Evolutionary conservation across 1,140 invertebrate genomes (phyloP).

Genomic region (Reticulitermes speratus): DNA sequence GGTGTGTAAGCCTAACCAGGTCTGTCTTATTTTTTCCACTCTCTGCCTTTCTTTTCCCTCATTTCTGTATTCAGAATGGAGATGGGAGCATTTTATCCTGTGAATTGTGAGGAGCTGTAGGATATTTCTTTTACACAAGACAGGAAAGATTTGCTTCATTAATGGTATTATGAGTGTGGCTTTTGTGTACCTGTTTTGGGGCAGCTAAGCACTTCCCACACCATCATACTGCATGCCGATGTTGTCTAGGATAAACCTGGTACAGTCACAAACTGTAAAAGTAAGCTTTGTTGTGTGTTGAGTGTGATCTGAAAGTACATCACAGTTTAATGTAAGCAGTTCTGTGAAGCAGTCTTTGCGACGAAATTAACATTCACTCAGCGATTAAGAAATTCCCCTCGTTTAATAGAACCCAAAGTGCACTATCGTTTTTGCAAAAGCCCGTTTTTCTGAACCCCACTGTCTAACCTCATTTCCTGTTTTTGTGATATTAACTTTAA

Average conservation of each 20-base stretch:
- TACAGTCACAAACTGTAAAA: neutral
- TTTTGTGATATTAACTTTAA: too few species aligned
- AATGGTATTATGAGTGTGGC: constrained; percentile 7
- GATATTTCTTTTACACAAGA: constrained; percentile 4
- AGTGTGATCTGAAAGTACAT: too few species aligned
- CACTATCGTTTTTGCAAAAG: too few species aligned
- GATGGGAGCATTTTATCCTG: neutral
- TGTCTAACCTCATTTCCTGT: too few species aligned
- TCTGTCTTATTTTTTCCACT: neutral
- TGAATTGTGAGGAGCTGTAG: neutral
- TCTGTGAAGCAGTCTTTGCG: too few species aligned
- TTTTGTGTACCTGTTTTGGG: constrained; percentile 1
- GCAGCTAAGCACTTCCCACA: neutral
- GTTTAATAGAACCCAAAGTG: too few species aligned
- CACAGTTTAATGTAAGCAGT: too few species aligned
- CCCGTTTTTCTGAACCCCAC: too few species aligned
- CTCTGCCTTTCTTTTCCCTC: neutral
- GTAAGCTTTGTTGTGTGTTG: too few species aligned
- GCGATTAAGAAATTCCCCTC: too few species aligned
- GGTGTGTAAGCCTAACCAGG: neutral
- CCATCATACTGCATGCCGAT: neutral
- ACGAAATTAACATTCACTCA: too few species aligned
- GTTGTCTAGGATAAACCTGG: neutral
- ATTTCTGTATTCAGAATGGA: constrained; percentile 16
- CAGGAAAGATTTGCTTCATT: constrained; percentile 12